These are phyloP conservation scores for Anabacerthia variegaticeps DNA, from an alignment of 2,797 vertebrate species.

Conservation along the genomic window DNA sequence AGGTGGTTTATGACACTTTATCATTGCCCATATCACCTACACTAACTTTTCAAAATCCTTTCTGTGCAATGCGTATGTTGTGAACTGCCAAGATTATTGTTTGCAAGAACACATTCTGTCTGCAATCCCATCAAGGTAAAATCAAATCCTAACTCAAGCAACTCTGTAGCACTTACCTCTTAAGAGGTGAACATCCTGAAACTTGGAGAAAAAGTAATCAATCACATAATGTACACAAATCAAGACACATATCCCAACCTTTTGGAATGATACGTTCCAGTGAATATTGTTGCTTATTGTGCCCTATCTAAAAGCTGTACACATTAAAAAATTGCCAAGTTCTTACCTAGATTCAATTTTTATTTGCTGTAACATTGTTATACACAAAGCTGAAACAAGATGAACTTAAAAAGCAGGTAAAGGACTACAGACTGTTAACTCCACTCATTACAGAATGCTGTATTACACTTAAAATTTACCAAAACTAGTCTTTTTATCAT, in stretches of 20 bases:
- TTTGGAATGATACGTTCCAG: background rate
- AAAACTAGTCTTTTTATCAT: background rate
- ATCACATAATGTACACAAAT: background rate
- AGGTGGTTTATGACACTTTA: background rate
- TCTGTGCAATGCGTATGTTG: background rate
- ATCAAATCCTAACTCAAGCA: conserved; percentile 17
- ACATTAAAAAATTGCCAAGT: background rate
- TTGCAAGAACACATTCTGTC: background rate
- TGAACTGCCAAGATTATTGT: background rate
- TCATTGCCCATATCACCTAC: background rate
- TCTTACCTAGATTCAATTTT: background rate
- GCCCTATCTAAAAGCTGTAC: background rate
- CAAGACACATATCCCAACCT: background rate
- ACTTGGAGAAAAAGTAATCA: background rate
- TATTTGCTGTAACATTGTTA: background rate
- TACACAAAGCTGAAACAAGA: background rate
- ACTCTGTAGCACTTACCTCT: background rate
- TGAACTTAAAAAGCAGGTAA: background rate
- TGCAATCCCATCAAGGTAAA: background rate
- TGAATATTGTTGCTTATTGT: background rate
- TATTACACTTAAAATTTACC: background rate
- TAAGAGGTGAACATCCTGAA: background rate
- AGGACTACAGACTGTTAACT: background rate
- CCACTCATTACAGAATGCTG: background rate
- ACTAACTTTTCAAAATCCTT: conserved; percentile 12